Evolutionary conservation across 2,113 vertebrate genomes (phyloP), one percentile per base, ranked within the genome.

Genomic region (Festucalex cinctus): DNA sequence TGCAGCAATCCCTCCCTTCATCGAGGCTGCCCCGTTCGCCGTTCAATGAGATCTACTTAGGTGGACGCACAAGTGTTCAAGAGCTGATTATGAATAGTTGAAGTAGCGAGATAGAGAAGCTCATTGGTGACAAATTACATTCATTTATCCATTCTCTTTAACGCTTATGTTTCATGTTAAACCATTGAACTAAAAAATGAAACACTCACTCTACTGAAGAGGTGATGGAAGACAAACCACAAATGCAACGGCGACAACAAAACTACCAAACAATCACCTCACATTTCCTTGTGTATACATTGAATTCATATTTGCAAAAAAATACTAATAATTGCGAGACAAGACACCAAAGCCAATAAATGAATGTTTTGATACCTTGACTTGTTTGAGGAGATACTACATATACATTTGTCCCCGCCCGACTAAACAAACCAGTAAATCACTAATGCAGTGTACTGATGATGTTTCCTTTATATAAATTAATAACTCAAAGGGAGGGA

Each of bases 291-390:
- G 53, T 57, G 65, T 28, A 36, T 22, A 66, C 65, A 32, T 32
- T 32, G 28, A 32, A 32, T 32, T 32, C 2, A 32, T 32, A 32
- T 32, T 32, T 32, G 28, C n/a, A n/a, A n/a, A n/a, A n/a, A n/a
- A n/a, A n/a, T n/a, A n/a, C n/a, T n/a, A n/a, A n/a, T n/a, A n/a
- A n/a, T n/a, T n/a, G n/a, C n/a, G n/a, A 69, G 39, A 69, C 8
- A 9, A 74, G 51, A 26, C 48, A 77, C 67, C 65, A 63, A 76
- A 74, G 77, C 73, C 73, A 76, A 86, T 85, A 83, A 78, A 85
- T 84, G 28, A 65, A 88, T 82, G 63, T 78, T 77, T 86, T 81
- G 70, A 76, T 79, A 86, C 76, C 49, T 64, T 85, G 74, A 74
- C 59, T 46, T 69, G 72, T 79, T 63, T n/a, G 66, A 72, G 78